These are phyloP conservation scores for Channa argus DNA, from an alignment of 2,113 vertebrate genomes.

Conservation along the genomic window DNA sequence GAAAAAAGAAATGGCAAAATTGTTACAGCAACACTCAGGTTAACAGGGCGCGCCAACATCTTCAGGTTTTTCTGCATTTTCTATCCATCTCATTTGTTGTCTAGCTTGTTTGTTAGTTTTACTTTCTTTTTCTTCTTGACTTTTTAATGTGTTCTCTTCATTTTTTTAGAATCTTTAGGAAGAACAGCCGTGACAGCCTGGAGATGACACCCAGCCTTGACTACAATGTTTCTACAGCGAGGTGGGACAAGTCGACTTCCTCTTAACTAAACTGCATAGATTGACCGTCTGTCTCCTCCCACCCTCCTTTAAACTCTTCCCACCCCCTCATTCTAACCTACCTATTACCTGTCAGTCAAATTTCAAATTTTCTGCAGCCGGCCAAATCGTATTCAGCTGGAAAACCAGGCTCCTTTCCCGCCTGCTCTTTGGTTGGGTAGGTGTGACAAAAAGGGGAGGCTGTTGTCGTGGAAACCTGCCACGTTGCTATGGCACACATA, in stretches of 20 bases:
- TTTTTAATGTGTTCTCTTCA: slow-evolving; percentile 67
- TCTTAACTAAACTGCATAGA: slow-evolving; percentile 83
- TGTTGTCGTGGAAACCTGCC: slow-evolving; percentile 41
- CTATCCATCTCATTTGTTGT: slow-evolving; percentile 12
- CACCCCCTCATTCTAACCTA: too few relatives aligned
- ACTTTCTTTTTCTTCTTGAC: slow-evolving; percentile 40
- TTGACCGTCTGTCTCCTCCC: slow-evolving; percentile 63
- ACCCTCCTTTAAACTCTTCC: not conserved
- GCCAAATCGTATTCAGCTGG: slow-evolving; percentile 23
- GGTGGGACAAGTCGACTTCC: slow-evolving; percentile 56
- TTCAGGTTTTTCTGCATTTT: slow-evolving; percentile 31
- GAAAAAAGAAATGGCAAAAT: slow-evolving; percentile 28
- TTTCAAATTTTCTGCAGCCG: slow-evolving; percentile 7
- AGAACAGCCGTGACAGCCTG: slow-evolving; percentile 56
- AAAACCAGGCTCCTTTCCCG: slow-evolving; percentile 36
- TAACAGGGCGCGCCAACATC: slow-evolving; percentile 53
- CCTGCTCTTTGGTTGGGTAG: slow-evolving; percentile 57
- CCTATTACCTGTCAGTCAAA: slow-evolving; percentile 49
- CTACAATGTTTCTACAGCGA: slow-evolving; percentile 4
- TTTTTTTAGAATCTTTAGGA: slow-evolving; percentile 66
- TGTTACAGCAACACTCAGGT: slow-evolving; percentile 50
- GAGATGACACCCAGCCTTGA: slow-evolving; percentile 10
- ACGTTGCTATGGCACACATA: slow-evolving; percentile 10
- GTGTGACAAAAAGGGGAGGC: slow-evolving; percentile 42
- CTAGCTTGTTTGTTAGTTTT: slow-evolving; percentile 32